Evolutionary conservation across 1,140 invertebrate genomes (phyloP).

Genomic region (Lanistes nyassanus): DNA sequence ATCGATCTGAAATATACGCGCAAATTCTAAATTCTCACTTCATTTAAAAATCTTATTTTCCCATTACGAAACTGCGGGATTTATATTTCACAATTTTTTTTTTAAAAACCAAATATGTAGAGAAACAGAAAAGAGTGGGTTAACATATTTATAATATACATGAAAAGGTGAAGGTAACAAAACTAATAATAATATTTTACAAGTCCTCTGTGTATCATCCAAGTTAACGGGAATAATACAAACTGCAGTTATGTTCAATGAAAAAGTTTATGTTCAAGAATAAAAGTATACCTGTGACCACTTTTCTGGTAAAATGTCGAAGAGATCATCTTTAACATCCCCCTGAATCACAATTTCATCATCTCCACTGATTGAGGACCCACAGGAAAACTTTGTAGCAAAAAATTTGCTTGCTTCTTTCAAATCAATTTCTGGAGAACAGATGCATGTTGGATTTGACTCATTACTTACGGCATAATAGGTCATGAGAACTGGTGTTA

Average conservation of each 20-base stretch:
- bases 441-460: no score
- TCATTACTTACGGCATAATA: no score
- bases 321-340: slow-evolving; percentile 91
- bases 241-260: not conserved
- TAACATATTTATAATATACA: not conserved
- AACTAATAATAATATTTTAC: no score
- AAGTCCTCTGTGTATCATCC: not conserved
- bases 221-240: slow-evolving; percentile 14
- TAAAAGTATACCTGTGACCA: slow-evolving; percentile 71
- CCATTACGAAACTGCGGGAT: not conserved
- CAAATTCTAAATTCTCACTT: not conserved
- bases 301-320: slow-evolving; percentile 97
- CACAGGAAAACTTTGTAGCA: slow-evolving; percentile 97
- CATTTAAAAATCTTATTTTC: no score
- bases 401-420: slow-evolving; percentile 99
- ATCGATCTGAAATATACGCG: slow-evolving; percentile 67
- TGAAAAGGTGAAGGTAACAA: not conserved
- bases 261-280: slow-evolving; percentile 7
- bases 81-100: not conserved
- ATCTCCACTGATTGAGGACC: slow-evolving; percentile 96
- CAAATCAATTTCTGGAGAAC: slow-evolving; percentile 88
- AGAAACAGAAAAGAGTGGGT: not conserved
- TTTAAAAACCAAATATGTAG: not conserved
- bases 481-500: no score
- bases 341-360: slow-evolving; percentile 99